A percentile compares a stretch with the other conserved stretches of the same genome.
phyloP scores from a whole-genome alignment of 2,888 invertebrate genomes.

The Drosophila rubida region DNA sequence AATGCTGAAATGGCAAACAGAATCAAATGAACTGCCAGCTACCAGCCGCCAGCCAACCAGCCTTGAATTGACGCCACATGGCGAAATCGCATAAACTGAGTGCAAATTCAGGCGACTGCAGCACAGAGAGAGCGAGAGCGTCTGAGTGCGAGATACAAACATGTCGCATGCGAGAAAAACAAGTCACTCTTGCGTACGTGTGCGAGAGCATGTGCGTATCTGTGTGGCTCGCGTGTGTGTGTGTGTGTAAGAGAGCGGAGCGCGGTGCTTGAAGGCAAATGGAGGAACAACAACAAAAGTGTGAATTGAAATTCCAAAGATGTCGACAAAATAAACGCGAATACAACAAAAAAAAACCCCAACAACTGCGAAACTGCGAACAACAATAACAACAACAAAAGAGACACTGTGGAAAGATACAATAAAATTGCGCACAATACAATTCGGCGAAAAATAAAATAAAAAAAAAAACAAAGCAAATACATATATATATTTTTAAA shows the following conservation, averaged over 20 bases:
- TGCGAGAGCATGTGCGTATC: constrained; percentile 53
- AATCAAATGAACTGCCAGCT: constrained; percentile 48
- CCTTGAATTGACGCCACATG: constrained; percentile 55
- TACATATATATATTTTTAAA: constrained; percentile 54
- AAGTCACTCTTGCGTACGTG: constrained; percentile 35
- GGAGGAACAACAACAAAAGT: constrained; percentile 73
- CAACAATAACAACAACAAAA: constrained; percentile 46
- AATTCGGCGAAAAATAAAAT: constrained; percentile 65
- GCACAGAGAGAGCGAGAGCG: neutral
- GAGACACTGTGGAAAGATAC: constrained; percentile 63
- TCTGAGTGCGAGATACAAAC: neutral
- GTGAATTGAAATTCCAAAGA: constrained; percentile 83
- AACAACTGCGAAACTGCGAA: constrained; percentile 30
- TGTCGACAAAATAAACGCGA: constrained; percentile 78
- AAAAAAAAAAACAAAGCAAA: constrained; percentile 40
- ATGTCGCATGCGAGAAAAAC: constrained; percentile 67
- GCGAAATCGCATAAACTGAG: constrained; percentile 36
- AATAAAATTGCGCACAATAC: constrained; percentile 76
- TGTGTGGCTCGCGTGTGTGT: constrained; percentile 38
- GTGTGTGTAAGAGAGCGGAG: constrained; percentile 18
- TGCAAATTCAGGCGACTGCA: constrained; percentile 8
- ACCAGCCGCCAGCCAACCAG: constrained; percentile 32
- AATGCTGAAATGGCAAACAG: constrained; percentile 50
- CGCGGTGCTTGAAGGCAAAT: constrained; percentile 43
- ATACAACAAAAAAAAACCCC: constrained; percentile 39